Base-by-base conservation (phyloP, 2,113 vertebrate genomes). In the Numenius arquata region DNA sequence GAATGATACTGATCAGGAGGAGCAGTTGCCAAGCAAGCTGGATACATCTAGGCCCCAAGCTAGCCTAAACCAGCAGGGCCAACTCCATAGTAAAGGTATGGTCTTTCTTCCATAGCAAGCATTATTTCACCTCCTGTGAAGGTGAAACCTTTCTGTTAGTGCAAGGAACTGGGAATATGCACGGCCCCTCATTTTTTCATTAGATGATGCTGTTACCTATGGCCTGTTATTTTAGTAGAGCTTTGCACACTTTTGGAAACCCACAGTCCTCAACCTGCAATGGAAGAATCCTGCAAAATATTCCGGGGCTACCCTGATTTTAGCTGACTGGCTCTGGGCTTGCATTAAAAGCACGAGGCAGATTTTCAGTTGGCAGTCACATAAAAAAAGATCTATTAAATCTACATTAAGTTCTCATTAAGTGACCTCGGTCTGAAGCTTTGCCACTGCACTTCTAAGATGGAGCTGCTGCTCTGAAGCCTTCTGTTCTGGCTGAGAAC, bases 351-450 rank as follows among this genome's bases (percentile, higher is more conserved):
- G 45, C 52, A 89, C 76, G 48, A 89, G 67, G 40, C 43, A 91
- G 47, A 82, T 91, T 97, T 95, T 73, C 84, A 86, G 40, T 32
- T 88, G 83, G 29, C 78, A 89, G 58, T 70, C 50, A 61, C 59
- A 85, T 85, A 41, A 84, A 83, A 85, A 90, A 71, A 61, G 5
- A 38, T 73, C 84, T 88, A 93, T 96, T 96, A 94, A 96, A 93
- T 71, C 66, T 76, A n/a, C 84, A 96, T 96, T 94, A 97, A 93
- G 38, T 94, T 90, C 88, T 95, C 85, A 92, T 96, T 89, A 90
- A 90, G 82, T 93, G 89, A 92, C 92, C 87, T 88, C 3, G 0
- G n/a, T 73, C 87, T 92, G 72, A 74, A 80, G 76, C 82, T 84
- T 90, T 93, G 59, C 50, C 90, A 43, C 63, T 83, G 26, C 48